Conservation (phyloP, 2,888 invertebrate genomes). For the Myopa tessellatipennis region DNA sequence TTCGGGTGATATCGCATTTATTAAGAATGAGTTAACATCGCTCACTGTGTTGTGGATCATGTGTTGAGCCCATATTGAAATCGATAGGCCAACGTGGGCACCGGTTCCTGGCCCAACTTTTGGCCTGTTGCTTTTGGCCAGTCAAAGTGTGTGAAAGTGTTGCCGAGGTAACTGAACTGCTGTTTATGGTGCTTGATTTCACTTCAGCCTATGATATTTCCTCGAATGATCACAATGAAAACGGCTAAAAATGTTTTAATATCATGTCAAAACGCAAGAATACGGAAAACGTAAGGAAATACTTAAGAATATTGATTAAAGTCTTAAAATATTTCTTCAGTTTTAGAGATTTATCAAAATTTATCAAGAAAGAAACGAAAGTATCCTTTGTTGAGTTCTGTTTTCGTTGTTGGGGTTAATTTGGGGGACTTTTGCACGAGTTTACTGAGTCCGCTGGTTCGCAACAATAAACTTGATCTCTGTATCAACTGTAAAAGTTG, state of each 20-base stretch:
- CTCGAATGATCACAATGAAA: too few species aligned
- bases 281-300: too few species aligned
- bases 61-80: conserved; percentile 36
- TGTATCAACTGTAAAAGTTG: background rate
- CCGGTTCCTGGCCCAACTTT: background rate
- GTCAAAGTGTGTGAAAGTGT: background rate
- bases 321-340: too few species aligned
- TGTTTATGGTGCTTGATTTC: too few species aligned
- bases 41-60: conserved; percentile 49
- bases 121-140: background rate
- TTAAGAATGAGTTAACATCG: conserved; percentile 61
- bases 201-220: too few species aligned
- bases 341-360: background rate
- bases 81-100: conserved; percentile 31
- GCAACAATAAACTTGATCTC: background rate
- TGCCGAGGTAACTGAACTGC: too few species aligned
- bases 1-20: conserved; percentile 60
- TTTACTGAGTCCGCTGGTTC: too few species aligned
- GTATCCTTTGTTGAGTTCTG: too few species aligned
- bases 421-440: too few species aligned
- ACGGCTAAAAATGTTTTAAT: background rate
- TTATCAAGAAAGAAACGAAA: too few species aligned
- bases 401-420: too few species aligned
- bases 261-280: background rate
- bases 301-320: too few species aligned